Conservation (phyloP, 2,113 vertebrate genomes). For the Octodon degus region DNA sequence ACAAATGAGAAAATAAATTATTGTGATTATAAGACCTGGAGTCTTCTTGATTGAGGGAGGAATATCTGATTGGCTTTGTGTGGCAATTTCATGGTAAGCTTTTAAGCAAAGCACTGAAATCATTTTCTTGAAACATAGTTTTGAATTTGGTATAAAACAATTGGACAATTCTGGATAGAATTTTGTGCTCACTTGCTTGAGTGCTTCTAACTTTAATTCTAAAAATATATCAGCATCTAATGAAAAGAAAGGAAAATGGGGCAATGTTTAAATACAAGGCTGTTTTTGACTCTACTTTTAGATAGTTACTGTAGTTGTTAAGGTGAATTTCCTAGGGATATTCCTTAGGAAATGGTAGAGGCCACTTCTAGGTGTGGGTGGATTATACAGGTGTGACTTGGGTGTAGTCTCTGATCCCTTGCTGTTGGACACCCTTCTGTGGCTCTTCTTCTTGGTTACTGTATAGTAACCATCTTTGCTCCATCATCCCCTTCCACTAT, state of each 20-base stretch:
- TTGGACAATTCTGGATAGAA: background rate
- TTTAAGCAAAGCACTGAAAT: conserved; percentile 43
- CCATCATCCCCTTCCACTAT: background rate
- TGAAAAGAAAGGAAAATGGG: background rate
- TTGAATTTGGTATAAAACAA: conserved; percentile 53
- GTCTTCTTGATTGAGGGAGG: conserved; percentile 48
- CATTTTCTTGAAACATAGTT: conserved; percentile 11
- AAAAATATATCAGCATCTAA: conserved; percentile 34
- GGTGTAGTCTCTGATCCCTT: background rate
- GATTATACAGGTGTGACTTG: no score
- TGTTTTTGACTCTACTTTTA: background rate
- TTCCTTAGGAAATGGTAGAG: background rate
- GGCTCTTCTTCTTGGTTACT: background rate
- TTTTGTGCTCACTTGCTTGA: conserved; percentile 1
- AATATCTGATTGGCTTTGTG: conserved; percentile 1
- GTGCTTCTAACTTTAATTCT: conserved; percentile 41
- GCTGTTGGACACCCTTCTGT: background rate
- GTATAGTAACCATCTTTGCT: background rate
- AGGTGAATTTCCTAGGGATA: background rate
- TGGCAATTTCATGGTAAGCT: conserved; percentile 35
- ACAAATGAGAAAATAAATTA: conserved; percentile 63
- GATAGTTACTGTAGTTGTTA: background rate
- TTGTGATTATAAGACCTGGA: conserved; percentile 26
- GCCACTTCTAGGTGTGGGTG: background rate
- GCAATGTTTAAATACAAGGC: background rate